Evolutionary conservation across 2,797 vertebrate species (phyloP), one percentile per base, ranked within the genome.

Genomic region (Dallia pectoralis): DNA sequence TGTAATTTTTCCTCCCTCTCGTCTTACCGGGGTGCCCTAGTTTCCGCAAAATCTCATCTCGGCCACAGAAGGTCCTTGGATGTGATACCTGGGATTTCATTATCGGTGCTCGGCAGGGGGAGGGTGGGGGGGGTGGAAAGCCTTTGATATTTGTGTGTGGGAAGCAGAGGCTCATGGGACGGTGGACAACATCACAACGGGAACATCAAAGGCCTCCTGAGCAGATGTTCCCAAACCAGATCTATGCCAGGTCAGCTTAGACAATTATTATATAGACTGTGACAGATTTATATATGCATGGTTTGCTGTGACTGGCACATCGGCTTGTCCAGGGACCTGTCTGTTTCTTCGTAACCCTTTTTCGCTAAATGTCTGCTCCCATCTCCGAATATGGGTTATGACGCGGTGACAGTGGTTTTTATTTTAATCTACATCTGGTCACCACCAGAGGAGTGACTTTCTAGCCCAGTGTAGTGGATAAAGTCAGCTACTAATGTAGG

Each of bases 161-260:
- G 81, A 72, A 81, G 78, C 75, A 73, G 81, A 62, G 72, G 69
- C 83, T 84, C 71, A 56, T 81, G 79, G 80, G 79, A 79, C 4
- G 29, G 65, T 22, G 36, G 36, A 40, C 33, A 78, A 75, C 79
- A 79, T 82, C 73, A 67, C 72, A 79, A 74, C 67, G 74, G 74
- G 72, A 69, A 87, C 85, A 78, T 88, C 85, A 85, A 88, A 86
- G 83, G 82, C 85, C 84, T 88, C 82, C 80, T 81, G 69, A 86
- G 84, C 84, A 85, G 87, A 87, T 85, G 87, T 83, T 81, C 84
- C 78, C 30, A 81, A 86, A 89, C 86, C 89, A 83, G 84, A 83
- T 84, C 81, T 40, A 80, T 85, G 88, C 87, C 89, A 83, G 83
- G 84, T 85, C 80, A 80, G 59, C 59, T 62, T 62, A 62, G 59